Evolutionary conservation across 2,888 invertebrate genomes (phyloP).

Genomic region (Eurytoma adleriae): DNA sequence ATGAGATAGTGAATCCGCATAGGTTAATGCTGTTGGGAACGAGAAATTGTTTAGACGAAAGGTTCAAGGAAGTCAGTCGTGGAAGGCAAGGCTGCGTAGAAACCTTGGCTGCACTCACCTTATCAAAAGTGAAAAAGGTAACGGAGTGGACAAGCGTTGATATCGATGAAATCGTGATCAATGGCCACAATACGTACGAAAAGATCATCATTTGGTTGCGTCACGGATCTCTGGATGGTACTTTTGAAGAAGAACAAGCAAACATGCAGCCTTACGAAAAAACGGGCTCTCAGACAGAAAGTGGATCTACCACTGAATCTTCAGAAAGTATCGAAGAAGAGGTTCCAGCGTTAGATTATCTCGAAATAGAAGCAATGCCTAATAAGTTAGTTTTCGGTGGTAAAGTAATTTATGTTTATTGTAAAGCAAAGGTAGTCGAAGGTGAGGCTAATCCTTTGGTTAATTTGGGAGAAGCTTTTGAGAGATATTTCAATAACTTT

Average conservation of each 20-base stretch:
- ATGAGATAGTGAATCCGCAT: conserved; percentile 64
- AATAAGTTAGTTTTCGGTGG: conserved; percentile 63
- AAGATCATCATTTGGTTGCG: conserved; percentile 64
- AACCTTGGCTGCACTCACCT: conserved; percentile 64
- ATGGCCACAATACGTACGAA: conserved; percentile 62
- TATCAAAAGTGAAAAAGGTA: conserved; percentile 64
- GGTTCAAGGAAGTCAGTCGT: conserved; percentile 58
- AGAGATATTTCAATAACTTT: conserved; percentile 67
- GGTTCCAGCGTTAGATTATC: conserved; percentile 57
- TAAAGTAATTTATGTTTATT: conserved; percentile 61
- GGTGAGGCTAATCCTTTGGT: conserved; percentile 69
- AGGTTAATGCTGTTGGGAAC: conserved; percentile 67
- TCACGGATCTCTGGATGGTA: conserved; percentile 54
- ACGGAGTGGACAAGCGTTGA: conserved; percentile 60
- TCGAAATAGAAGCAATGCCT: conserved; percentile 68
- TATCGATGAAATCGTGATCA: conserved; percentile 48
- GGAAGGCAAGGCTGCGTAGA: conserved; percentile 68
- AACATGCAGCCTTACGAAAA: no score
- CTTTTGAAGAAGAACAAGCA: conserved; percentile 37
- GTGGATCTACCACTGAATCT: conserved; percentile 33
- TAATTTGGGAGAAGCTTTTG: conserved; percentile 70
- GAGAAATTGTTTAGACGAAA: conserved; percentile 62
- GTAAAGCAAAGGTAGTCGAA: conserved; percentile 61
- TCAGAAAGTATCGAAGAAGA: conserved; percentile 54
- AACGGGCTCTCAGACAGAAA: no score